Conservation (phyloP, 2,113 vertebrate species). For the Caracal caracal region DNA sequence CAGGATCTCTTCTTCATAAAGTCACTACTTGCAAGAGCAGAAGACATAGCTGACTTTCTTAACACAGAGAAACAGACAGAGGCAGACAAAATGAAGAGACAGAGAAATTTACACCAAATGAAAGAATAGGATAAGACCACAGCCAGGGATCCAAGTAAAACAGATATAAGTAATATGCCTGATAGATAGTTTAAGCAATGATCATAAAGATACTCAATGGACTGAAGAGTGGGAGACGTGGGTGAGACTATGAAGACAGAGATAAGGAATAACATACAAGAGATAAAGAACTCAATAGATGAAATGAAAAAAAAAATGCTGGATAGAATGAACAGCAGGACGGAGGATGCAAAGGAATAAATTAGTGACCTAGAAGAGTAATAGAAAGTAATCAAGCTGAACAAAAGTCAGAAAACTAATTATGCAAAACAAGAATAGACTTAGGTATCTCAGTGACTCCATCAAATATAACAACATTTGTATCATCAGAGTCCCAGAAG, state of each 20-base stretch:
- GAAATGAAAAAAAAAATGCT: background rate
- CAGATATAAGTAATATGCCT: background rate
- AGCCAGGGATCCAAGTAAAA: background rate
- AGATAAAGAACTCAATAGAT: background rate
- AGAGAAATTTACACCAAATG: background rate
- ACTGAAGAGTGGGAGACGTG: background rate
- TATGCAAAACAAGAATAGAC: background rate
- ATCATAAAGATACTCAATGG: background rate
- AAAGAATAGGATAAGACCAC: background rate
- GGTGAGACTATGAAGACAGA: background rate
- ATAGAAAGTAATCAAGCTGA: background rate
- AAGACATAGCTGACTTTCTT: background rate
- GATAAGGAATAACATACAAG: background rate
- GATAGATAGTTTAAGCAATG: background rate
- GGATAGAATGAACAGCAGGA: background rate
- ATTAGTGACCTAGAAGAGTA: background rate
- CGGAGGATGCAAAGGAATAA: background rate
- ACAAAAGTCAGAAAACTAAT: background rate
- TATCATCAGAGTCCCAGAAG: background rate
- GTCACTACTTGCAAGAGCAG: background rate
- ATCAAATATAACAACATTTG: background rate
- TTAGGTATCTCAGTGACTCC: background rate
- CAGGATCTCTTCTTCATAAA: background rate
- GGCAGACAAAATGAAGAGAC: background rate
- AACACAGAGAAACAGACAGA: background rate